These are phyloP conservation scores for Hemiprocne comata DNA, from an alignment of 2,113 vertebrate genomes.

Conservation along the genomic window DNA sequence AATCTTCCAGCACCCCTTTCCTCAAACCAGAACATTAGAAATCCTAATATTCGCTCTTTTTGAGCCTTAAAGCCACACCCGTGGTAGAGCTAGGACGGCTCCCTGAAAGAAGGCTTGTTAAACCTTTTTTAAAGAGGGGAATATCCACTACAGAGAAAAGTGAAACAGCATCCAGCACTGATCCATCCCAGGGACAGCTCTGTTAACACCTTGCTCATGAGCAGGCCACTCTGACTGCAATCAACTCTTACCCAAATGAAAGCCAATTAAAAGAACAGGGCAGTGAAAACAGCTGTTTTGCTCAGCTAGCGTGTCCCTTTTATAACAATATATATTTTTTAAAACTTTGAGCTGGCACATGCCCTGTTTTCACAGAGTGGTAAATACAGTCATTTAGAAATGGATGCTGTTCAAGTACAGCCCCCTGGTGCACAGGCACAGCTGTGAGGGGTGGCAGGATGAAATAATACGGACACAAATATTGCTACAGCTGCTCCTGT, in stretches of 20 bases:
- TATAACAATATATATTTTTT: conserved; percentile 13
- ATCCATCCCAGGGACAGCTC: conserved; percentile 17
- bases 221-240: conserved; percentile 9
- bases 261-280: neutral
- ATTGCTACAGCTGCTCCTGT: conserved; percentile 47
- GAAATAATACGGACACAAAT: conserved; percentile 53
- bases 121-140: neutral
- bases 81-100: neutral
- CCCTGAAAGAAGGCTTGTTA: neutral
- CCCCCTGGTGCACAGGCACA: conserved; percentile 62
- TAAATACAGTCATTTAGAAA: conserved; percentile 54
- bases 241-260: neutral
- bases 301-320: neutral
- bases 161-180: neutral
- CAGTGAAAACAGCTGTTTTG: neutral
- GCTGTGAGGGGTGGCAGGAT: conserved; percentile 60
- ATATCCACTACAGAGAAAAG: neutral
- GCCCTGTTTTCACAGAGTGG: neutral
- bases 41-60: neutral
- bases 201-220: neutral
- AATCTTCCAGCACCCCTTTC: neutral
- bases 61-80: neutral
- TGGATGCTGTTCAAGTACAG: conserved; percentile 62
- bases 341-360: conserved; percentile 53
- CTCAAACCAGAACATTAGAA: neutral